These are phyloP conservation scores for Drosophila asahinai DNA, from an alignment of 1,140 invertebrate species.

Conservation along the genomic window DNA sequence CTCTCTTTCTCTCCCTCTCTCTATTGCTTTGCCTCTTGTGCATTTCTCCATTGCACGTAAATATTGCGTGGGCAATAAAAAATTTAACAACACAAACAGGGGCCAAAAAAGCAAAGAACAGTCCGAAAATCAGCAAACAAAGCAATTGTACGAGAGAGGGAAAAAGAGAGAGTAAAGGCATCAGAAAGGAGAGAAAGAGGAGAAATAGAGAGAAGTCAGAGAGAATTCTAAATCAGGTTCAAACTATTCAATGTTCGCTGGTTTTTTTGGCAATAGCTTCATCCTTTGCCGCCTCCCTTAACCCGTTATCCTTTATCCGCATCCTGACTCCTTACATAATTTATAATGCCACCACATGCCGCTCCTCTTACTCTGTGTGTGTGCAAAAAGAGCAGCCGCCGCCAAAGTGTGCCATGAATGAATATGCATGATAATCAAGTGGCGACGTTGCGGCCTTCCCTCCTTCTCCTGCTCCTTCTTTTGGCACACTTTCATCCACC, in stretches of 20 bases:
- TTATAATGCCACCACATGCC: slow-evolving; percentile 9
- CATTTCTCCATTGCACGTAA: slow-evolving; percentile 61
- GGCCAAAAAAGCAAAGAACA: slow-evolving; percentile 26
- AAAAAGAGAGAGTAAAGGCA: not conserved
- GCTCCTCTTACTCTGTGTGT: not conserved
- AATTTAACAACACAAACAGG: slow-evolving; percentile 65
- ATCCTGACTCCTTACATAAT: slow-evolving; percentile 20
- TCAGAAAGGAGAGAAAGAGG: not conserved
- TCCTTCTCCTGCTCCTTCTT: not conserved
- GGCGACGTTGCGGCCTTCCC: slow-evolving; percentile 19
- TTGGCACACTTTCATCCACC: not conserved
- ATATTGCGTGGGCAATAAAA: slow-evolving; percentile 68
- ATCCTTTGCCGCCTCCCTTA: not conserved
- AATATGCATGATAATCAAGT: slow-evolving; percentile 55
- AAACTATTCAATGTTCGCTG: not conserved
- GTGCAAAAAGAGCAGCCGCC: slow-evolving; percentile 28
- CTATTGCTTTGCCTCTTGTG: not conserved
- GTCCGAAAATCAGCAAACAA: slow-evolving; percentile 41
- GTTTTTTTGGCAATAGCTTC: not conserved
- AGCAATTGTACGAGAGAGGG: slow-evolving; percentile 13
- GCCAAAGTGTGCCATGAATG: slow-evolving; percentile 42
- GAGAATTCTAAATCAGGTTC: slow-evolving; percentile 10
- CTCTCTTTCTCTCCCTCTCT: not conserved
- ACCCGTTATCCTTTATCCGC: not conserved
- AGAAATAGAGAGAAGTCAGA: not conserved